These are phyloP conservation scores for Sciaenops ocellatus DNA, from an alignment of 2,797 vertebrate species.

Conservation along the genomic window DNA sequence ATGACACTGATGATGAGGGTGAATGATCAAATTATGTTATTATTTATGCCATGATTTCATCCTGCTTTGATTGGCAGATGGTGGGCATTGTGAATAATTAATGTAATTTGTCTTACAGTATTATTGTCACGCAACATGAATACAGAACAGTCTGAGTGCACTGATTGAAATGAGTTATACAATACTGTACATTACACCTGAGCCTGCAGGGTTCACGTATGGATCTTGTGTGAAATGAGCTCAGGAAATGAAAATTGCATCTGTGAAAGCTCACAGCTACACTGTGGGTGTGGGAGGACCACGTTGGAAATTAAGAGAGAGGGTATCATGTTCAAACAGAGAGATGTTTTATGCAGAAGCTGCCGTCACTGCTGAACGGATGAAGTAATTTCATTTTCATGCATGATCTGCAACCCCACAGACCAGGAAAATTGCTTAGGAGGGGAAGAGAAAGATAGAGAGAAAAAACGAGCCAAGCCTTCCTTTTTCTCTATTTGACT, in stretches of 20 bases:
- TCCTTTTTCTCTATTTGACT: slow-evolving; percentile 72
- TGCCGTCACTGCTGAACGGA: slow-evolving; percentile 81
- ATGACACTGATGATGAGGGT: slow-evolving; percentile 52
- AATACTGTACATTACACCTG: slow-evolving; percentile 28
- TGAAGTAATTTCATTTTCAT: slow-evolving; percentile 88
- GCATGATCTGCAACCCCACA: slow-evolving; percentile 84
- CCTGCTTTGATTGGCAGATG: slow-evolving; percentile 66
- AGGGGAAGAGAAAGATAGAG: slow-evolving; percentile 67
- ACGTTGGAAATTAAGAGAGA: slow-evolving; percentile 82
- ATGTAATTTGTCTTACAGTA: slow-evolving; percentile 59
- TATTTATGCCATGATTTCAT: slow-evolving; percentile 54
- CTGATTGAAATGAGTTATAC: slow-evolving; percentile 35
- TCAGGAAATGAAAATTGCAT: slow-evolving; percentile 54
- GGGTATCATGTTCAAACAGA: slow-evolving; percentile 84
- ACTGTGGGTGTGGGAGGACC: slow-evolving; percentile 65
- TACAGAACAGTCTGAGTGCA: slow-evolving; percentile 31
- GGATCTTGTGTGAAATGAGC: slow-evolving; percentile 52
- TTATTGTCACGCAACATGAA: slow-evolving; percentile 43
- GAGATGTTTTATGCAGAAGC: slow-evolving; percentile 87
- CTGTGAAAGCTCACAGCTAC: slow-evolving; percentile 48
- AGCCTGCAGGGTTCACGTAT: slow-evolving; percentile 42
- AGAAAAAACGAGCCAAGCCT: slow-evolving; percentile 56
- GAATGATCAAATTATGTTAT: slow-evolving; percentile 54
- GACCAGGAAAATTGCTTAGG: slow-evolving; percentile 82
- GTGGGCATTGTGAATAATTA: slow-evolving; percentile 49